Evolutionary conservation across 2,113 vertebrate genomes (phyloP).

Genomic region (Amphilophus citrinellus): DNA sequence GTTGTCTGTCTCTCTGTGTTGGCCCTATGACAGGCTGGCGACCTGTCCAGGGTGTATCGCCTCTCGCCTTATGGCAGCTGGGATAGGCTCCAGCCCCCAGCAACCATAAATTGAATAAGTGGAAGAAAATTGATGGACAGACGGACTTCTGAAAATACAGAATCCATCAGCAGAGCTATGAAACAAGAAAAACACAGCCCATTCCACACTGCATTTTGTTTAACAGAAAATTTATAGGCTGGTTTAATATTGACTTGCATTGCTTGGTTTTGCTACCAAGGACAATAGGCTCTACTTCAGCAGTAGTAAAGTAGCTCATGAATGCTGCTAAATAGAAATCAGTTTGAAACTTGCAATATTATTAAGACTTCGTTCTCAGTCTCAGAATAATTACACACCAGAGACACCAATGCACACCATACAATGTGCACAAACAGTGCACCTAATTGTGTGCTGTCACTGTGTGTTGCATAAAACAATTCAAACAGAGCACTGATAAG

Average conservation of each 20-base stretch:
- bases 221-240: neutral
- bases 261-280: neutral
- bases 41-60: no score
- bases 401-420: neutral
- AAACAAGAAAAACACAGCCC: neutral
- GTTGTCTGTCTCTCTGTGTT: no score
- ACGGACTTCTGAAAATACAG: no score
- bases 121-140: no score
- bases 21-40: no score
- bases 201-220: neutral
- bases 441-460: neutral
- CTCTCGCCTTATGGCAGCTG: no score
- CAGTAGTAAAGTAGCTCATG: neutral
- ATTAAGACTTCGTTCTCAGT: neutral
- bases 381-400: neutral
- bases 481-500: neutral
- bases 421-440: neutral
- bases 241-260: neutral
- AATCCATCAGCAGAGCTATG: neutral
- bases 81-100: no score
- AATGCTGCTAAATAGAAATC: neutral
- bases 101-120: no score
- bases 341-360: neutral
- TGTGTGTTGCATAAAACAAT: neutral
- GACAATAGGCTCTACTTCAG: neutral